These are phyloP conservation scores for Calyptomena viridis DNA, from an alignment of 2,113 vertebrate species.

Conservation along the genomic window DNA sequence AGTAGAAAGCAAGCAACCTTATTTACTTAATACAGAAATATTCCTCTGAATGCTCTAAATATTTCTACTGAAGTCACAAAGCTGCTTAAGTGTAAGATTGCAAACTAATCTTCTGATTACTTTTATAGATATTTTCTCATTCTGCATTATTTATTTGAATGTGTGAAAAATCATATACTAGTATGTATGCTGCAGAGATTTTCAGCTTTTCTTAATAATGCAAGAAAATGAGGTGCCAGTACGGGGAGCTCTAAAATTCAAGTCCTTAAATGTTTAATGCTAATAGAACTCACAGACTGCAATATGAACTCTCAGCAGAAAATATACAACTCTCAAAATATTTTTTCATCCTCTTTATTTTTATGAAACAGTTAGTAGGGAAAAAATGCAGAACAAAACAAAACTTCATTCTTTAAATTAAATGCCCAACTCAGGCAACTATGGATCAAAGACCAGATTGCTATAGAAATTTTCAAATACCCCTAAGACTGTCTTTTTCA, in stretches of 20 bases:
- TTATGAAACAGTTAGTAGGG: background rate
- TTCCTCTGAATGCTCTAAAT: background rate
- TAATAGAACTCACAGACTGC: background rate
- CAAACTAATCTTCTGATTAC: background rate
- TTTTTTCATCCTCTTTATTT: background rate
- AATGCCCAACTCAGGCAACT: background rate
- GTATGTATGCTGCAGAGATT: background rate
- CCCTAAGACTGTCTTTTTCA: background rate
- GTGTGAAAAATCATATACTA: background rate
- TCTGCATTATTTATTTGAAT: background rate
- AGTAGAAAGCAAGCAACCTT: background rate
- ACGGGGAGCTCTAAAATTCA: background rate
- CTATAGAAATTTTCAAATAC: background rate
- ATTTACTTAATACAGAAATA: background rate
- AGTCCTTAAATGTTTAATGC: background rate
- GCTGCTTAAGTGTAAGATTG: background rate
- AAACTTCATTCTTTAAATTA: background rate
- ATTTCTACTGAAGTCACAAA: slow-evolving; percentile 9
- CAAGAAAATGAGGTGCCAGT: background rate
- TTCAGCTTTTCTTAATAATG: slow-evolving; percentile 3
- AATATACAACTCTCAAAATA: background rate
- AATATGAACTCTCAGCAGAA: background rate
- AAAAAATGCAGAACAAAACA: background rate
- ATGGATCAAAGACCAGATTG: background rate
- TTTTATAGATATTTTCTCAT: background rate